Percentiles rank a stretch among this genome's conserved stretches.
phyloP scores from a whole-genome alignment of 35 echinoderm and acorn worm genomes.

The Strongylocentrotus purpuratus region DNA sequence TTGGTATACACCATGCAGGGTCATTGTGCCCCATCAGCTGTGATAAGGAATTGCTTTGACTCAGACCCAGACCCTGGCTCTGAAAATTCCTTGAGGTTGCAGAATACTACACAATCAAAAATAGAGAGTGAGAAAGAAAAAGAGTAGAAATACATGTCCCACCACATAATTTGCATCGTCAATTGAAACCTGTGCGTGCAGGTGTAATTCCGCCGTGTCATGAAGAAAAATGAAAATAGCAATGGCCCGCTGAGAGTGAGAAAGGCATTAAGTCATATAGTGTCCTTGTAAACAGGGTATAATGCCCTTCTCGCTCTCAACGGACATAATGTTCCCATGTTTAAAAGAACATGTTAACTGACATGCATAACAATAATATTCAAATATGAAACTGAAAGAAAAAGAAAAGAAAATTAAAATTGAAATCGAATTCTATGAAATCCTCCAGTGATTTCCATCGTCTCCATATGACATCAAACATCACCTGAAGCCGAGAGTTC shows the following conservation, averaged over 20 bases:
- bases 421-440: neutral
- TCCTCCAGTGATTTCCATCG: neutral
- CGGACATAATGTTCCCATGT: too few relatives aligned
- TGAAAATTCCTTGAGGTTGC: conserved; percentile 20
- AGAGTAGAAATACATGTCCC: conserved; percentile 6
- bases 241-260: too few relatives aligned
- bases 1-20: neutral
- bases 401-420: neutral
- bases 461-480: neutral
- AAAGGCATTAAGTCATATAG: too few relatives aligned
- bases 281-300: too few relatives aligned
- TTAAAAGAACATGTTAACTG: neutral
- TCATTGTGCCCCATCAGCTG: conserved; percentile 44
- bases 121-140: conserved; percentile 6
- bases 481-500: neutral
- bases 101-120: conserved; percentile 30
- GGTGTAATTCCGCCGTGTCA: neutral
- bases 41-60: neutral
- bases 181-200: neutral
- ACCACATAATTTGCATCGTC: neutral
- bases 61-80: conserved; percentile 16
- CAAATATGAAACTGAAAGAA: neutral
- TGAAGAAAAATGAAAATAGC: neutral
- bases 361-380: neutral
- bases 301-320: too few relatives aligned